Conservation (phyloP, 2,888 invertebrate genomes). For the Epirrhoe alternata region DNA sequence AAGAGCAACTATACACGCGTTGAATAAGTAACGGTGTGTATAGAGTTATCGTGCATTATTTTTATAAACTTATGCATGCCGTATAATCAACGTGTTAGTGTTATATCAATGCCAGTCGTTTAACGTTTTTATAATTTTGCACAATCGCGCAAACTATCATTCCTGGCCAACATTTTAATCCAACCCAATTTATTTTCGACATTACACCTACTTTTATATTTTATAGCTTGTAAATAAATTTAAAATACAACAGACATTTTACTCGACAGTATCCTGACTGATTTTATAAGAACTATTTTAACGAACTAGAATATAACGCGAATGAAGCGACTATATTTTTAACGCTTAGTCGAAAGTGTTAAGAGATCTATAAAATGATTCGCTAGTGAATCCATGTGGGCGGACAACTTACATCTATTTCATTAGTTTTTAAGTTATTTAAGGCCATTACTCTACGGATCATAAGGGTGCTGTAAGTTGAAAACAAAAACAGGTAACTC, state of each 20-base stretch:
- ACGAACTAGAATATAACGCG: constrained; percentile 50
- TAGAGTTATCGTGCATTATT: constrained; percentile 7
- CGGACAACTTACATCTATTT: constrained; percentile 43
- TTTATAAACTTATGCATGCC: not conserved
- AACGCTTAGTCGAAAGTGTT: constrained; percentile 49
- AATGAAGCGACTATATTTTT: constrained; percentile 60
- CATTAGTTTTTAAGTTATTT: constrained; percentile 37
- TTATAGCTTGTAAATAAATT: constrained; percentile 36
- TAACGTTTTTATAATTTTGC: constrained; percentile 21
- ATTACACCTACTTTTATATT: constrained; percentile 30
- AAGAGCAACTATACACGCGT: constrained; percentile 6
- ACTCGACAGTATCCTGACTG: constrained; percentile 36
- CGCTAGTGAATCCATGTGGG: constrained; percentile 61
- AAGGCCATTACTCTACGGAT: constrained; percentile 35
- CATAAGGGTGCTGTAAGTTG: constrained; percentile 13
- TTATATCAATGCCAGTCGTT: constrained; percentile 26
- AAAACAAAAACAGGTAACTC: constrained; percentile 1
- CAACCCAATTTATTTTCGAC: constrained; percentile 35
- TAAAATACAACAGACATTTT: constrained; percentile 41
- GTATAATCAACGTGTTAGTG: not conserved
- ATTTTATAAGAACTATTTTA: constrained; percentile 46
- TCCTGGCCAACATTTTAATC: constrained; percentile 28
- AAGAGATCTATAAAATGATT: constrained; percentile 74
- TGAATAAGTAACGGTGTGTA: constrained; percentile 3
- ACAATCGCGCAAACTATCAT: constrained; percentile 31